Conservation (phyloP, 1,140 invertebrate species). For the Batillaria attramentaria region DNA sequence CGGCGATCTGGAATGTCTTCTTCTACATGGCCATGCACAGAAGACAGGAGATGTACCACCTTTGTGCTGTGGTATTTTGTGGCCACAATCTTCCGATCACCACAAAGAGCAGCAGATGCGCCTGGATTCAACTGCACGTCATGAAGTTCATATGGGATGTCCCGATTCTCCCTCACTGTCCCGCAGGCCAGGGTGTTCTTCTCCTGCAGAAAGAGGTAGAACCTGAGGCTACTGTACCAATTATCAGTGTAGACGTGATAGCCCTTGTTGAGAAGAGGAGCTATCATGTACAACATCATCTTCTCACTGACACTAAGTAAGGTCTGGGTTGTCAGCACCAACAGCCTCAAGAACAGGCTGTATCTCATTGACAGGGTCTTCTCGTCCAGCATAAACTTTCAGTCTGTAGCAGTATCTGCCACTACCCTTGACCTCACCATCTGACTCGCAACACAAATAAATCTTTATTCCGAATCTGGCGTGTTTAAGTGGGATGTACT, state of each 20-base stretch:
- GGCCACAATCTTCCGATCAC: slow-evolving; percentile 25
- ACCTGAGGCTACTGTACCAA: slow-evolving; percentile 27
- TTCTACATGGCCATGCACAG: slow-evolving; percentile 33
- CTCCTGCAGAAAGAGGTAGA: slow-evolving; percentile 15
- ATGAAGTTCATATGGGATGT: not conserved
- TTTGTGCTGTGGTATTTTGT: slow-evolving; percentile 36
- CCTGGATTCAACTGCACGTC: not conserved
- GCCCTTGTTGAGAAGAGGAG: slow-evolving; percentile 21
- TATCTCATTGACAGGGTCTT: slow-evolving; percentile 30
- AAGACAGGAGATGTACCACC: slow-evolving; percentile 28
- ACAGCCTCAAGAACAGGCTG: slow-evolving; percentile 25
- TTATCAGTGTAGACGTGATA: slow-evolving; percentile 32
- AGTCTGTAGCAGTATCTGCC: slow-evolving; percentile 34
- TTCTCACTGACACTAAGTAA: slow-evolving; percentile 12
- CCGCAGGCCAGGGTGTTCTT: slow-evolving; percentile 21
- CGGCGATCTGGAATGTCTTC: slow-evolving; percentile 22
- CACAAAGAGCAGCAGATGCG: slow-evolving; percentile 21
- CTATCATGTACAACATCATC: slow-evolving; percentile 27
- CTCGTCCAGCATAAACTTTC: slow-evolving; percentile 31
- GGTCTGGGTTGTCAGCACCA: not conserved
- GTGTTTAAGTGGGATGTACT: slow-evolving; percentile 15
- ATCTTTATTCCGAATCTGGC: slow-evolving; percentile 25
- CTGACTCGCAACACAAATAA: slow-evolving; percentile 30
- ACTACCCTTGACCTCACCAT: slow-evolving; percentile 29
- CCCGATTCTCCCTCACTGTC: slow-evolving; percentile 4